phyloP scores from a whole-genome alignment of 2,888 invertebrate genomes.

The Drosophila paucipuncta region DNA sequence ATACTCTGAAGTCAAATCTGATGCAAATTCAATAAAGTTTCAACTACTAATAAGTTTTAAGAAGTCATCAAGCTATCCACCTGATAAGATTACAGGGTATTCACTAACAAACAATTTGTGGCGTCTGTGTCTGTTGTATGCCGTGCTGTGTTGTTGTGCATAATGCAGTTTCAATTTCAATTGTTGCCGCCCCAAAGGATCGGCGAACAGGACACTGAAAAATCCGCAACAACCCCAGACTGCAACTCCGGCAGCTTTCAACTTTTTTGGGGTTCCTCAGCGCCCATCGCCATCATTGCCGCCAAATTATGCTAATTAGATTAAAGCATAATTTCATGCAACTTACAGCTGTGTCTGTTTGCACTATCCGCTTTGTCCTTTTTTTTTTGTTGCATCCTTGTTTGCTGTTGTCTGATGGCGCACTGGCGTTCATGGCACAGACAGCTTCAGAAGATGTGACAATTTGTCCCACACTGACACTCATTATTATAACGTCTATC shows the following conservation, averaged over 20 bases:
- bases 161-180: slow-evolving; percentile 81
- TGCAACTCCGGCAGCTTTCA: slow-evolving; percentile 15
- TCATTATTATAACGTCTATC: slow-evolving; percentile 32
- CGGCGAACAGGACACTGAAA: slow-evolving; percentile 46
- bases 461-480: slow-evolving; percentile 56
- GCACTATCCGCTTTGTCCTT: slow-evolving; percentile 26
- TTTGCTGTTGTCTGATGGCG: slow-evolving; percentile 24
- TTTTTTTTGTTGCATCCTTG: slow-evolving; percentile 26
- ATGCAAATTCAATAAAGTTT: neutral
- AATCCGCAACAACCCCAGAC: slow-evolving; percentile 8
- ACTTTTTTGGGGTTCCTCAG: slow-evolving; percentile 24
- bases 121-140: slow-evolving; percentile 31
- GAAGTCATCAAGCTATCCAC: neutral
- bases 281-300: slow-evolving; percentile 60
- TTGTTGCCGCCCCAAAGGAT: slow-evolving; percentile 65
- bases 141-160: slow-evolving; percentile 57
- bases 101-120: slow-evolving; percentile 49
- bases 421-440: slow-evolving; percentile 24
- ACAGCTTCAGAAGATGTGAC: slow-evolving; percentile 22
- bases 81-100: slow-evolving; percentile 19
- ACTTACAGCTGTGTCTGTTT: slow-evolving; percentile 63
- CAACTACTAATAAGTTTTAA: neutral
- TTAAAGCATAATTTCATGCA: slow-evolving; percentile 81
- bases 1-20: neutral
- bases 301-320: slow-evolving; percentile 82